Evolutionary conservation across 2,888 invertebrate species (phyloP), one percentile per base, ranked within the genome.

Genomic region (Heliconius charithonia): DNA sequence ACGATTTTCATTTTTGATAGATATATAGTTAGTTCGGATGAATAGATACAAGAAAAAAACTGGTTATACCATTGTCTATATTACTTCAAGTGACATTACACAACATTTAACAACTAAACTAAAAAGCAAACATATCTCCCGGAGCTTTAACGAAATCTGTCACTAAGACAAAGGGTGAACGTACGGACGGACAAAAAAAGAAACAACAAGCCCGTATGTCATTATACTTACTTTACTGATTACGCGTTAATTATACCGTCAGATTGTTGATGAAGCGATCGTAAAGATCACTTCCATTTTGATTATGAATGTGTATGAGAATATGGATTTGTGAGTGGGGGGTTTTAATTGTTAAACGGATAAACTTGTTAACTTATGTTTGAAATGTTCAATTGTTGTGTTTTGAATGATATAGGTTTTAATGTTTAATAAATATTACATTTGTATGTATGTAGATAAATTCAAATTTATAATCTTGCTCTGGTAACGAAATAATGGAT

Each of bases 211-310:
- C 93, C 93, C 93, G 93, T 93, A 93, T 93, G 92, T 90, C 93
- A 92, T 93, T 93, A 93, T 89, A 90, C 91, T 90, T 93, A 93
- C 91, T 94, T 93, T 92, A 90, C 89, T 90, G 91, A 92, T 93
- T 92, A 92, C 86, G 85, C 87, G 88, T 92, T 93, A 94, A 94
- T 93, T 92, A 93, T 89, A 88, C 81, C 89, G 86, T 91, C 93
- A 93, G 94, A 94, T 94, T 94, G 92, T 89, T 91, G 91, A 92
- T 89, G 89, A 88, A 86, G 89, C 89, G 89, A 93, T 93, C 89
- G 88, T 76, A 63, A 81, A 82, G 83, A 84, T 85, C 83, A 82
- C 84, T 84, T 85, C 85, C 83, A 85, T 86, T 84, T 84, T 71
- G 76, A 72, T 69, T 79, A 74, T 78, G 78, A 79, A 82, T 81